Evolutionary conservation across 2,113 vertebrate species (phyloP), one percentile per base, ranked within the genome.

Genomic region (Mus spicilegus): DNA sequence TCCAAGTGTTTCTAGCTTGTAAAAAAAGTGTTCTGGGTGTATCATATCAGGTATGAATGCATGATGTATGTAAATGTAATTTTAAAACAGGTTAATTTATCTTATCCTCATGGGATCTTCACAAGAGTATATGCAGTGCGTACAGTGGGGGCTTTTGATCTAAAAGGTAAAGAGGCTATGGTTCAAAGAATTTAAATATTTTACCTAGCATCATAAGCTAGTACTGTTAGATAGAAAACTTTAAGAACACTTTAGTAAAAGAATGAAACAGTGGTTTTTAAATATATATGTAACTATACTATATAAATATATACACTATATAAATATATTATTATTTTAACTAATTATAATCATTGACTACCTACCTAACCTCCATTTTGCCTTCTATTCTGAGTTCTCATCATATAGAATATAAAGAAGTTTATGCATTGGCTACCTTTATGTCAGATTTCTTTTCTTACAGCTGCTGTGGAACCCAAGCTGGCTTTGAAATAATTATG

Each of bases 41-140:
- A 36, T 49, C 20, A n/a, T 61, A 36, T 49, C 20, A n/a, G n/a
- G 30, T 91, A 42, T 95, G 70, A 94, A 65, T 80, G 42, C 78
- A 69, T 94, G 76, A 86, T 95, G 51, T 76, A 63, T 89, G 58
- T 95, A 82, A 42, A 75, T 94, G 5, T 90, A 94, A 93, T 87
- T 96, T 16, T 85, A 85, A 95, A 96, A 36, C 58, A 88, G 90
- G 39, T 82, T 92, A 73, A 77, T 93, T 91, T 89, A 65, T 88
- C 96, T 92, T 95, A 70, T 90, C 6, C 11, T 93, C 19, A 58
- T 75, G 26, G 86, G 73, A 87, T 95, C 87, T 39, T 94, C 63
- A 75, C n/a, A 95, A 91, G 51, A 93, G 58, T 56, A 90, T 42
- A 11, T 89, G 89, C 94, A 17, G 26, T 73, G 65, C 24, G 28